These are phyloP conservation scores for Psittacula derbiana DNA, from an alignment of 2,797 vertebrate species.

Conservation along the genomic window DNA sequence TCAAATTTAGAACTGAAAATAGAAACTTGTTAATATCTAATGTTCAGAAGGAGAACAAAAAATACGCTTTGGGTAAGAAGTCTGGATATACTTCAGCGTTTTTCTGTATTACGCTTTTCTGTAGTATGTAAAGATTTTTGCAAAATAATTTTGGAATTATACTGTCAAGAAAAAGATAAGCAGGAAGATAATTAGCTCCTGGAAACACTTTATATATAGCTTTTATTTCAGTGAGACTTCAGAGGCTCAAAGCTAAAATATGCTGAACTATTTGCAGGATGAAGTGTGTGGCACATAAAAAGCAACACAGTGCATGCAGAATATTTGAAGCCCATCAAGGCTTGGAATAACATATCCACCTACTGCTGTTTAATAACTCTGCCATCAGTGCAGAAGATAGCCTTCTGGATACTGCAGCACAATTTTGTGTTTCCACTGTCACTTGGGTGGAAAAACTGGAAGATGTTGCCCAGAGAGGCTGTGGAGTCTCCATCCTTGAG, in stretches of 20 bases:
- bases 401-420: neutral
- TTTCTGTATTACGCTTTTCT: neutral
- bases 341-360: neutral
- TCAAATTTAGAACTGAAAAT: neutral
- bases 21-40: neutral
- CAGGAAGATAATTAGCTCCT: neutral
- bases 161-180: neutral
- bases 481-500: neutral
- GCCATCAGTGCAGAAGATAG: neutral
- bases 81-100: neutral
- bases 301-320: neutral
- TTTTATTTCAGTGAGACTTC: constrained; percentile 2
- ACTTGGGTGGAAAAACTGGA: neutral
- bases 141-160: neutral
- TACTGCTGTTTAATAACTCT: neutral
- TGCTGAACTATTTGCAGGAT: neutral
- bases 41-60: neutral
- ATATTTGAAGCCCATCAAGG: neutral
- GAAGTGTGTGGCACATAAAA: neutral
- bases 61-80: neutral
- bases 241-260: neutral
- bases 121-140: neutral
- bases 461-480: neutral
- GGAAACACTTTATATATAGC: neutral
- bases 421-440: neutral